phyloP scores from a whole-genome alignment of 2,113 vertebrate species.

The Campylomormyrus tamandua region DNA sequence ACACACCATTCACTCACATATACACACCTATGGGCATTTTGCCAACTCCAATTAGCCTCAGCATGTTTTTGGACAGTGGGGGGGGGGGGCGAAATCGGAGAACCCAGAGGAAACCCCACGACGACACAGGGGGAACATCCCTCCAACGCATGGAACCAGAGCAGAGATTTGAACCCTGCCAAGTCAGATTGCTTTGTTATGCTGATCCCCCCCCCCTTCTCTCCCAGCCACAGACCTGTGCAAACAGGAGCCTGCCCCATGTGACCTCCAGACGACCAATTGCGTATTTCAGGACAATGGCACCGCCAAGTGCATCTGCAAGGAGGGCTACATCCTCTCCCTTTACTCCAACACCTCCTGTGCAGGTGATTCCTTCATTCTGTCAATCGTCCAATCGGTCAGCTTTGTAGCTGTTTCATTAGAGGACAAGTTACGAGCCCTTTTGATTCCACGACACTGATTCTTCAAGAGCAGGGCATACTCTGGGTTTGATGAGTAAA shows the following conservation, averaged over 20 bases:
- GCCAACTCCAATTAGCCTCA: neutral
- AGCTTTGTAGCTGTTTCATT: neutral
- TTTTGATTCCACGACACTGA: neutral
- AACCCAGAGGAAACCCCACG: neutral
- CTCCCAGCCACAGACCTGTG: slow-evolving; percentile 45
- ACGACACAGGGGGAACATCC: neutral
- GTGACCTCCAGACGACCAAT: slow-evolving; percentile 33
- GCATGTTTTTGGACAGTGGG: neutral
- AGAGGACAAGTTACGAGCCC: neutral
- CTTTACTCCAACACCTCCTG: slow-evolving; percentile 42
- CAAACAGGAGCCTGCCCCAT: slow-evolving; percentile 9
- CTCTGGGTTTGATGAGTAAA: neutral
- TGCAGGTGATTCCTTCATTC: slow-evolving; percentile 47
- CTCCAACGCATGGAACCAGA: neutral
- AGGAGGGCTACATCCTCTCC: slow-evolving; percentile 19
- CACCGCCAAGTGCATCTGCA: slow-evolving; percentile 38
- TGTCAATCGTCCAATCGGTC: neutral
- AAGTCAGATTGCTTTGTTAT: neutral
- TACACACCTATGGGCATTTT: neutral
- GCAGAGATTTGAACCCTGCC: too few relatives aligned
- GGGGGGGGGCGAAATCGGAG: neutral
- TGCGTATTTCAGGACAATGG: slow-evolving; percentile 25
- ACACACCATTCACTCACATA: neutral
- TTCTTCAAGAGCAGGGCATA: neutral
- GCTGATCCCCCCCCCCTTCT: neutral